Evolutionary conservation across 1,140 invertebrate genomes (phyloP).

Genomic region (Microplitis demolitor): DNA sequence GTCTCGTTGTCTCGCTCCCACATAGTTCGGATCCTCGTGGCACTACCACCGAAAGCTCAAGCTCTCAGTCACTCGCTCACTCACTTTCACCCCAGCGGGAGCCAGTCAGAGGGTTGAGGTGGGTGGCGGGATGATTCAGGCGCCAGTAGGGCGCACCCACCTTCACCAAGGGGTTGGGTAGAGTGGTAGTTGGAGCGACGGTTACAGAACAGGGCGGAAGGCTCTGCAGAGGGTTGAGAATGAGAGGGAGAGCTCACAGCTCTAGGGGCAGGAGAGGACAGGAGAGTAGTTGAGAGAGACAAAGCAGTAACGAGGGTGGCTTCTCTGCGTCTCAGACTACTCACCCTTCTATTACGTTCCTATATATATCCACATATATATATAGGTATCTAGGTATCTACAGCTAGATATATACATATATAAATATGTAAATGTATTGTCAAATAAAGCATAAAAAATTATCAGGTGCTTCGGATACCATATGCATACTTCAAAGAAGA

Average conservation of each 20-base stretch:
- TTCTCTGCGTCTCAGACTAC: conserved; percentile 35
- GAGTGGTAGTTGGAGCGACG: conserved; percentile 44
- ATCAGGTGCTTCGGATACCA: conserved; percentile 5
- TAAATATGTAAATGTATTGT: background rate
- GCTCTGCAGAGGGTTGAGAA: conserved; percentile 20
- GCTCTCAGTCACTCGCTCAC: conserved; percentile 46
- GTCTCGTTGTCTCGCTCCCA: conserved; percentile 12
- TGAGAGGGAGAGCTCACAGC: conserved; percentile 24
- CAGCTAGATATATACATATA: background rate
- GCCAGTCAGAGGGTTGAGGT: conserved; percentile 34
- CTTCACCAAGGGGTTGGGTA: conserved; percentile 43
- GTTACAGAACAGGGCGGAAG: conserved; percentile 22
- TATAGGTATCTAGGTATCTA: background rate
- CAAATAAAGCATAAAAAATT: background rate
- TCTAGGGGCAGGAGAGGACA: conserved; percentile 27
- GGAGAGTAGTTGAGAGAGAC: conserved; percentile 28
- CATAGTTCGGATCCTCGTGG: conserved; percentile 36
- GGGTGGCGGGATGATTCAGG: conserved; percentile 59
- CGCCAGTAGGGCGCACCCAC: conserved; percentile 61
- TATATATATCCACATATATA: background rate
- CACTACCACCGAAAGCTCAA: conserved; percentile 46
- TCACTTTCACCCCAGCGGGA: conserved; percentile 12
- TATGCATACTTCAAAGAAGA: background rate
- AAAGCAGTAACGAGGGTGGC: conserved; percentile 56
- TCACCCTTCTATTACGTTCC: too few species aligned